phyloP scores from a whole-genome alignment of 2,888 invertebrate genomes.

The Ichneumoninae sp. region DNA sequence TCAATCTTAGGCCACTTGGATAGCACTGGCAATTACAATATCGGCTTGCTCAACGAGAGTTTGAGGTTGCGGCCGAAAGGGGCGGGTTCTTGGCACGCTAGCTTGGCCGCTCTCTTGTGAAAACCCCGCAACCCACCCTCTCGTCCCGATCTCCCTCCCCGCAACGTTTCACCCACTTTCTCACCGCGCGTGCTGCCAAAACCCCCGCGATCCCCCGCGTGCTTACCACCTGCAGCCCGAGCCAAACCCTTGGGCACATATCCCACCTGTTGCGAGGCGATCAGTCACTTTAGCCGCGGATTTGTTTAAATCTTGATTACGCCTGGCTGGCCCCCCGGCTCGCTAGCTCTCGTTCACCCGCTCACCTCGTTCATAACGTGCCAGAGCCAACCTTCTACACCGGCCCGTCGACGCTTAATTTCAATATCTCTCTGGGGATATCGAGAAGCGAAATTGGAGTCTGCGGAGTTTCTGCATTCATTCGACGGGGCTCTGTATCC shows the following conservation, averaged over 20 bases:
- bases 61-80: constrained; percentile 80
- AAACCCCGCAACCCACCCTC: constrained; percentile 7
- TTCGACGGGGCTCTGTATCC: constrained; percentile 6
- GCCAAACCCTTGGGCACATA: constrained; percentile 77
- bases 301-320: constrained; percentile 82
- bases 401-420: constrained; percentile 63
- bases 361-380: constrained; percentile 36
- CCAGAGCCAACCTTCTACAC: constrained; percentile 21
- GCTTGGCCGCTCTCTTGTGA: constrained; percentile 63
- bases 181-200: constrained; percentile 62
- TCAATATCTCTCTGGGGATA: constrained; percentile 63
- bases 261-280: constrained; percentile 82
- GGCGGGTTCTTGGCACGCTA: constrained; percentile 81
- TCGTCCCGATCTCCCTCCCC: constrained; percentile 54
- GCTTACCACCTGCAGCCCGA: constrained; percentile 56
- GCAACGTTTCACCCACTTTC: constrained; percentile 55
- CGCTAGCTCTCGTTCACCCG: constrained; percentile 30
- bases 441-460: constrained; percentile 58
- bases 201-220: constrained; percentile 68
- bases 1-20: constrained; percentile 83
- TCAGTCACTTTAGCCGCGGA: constrained; percentile 80
- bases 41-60: constrained; percentile 82
- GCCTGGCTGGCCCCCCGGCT: constrained; percentile 69
- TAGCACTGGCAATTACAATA: constrained; percentile 83
- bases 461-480: constrained; percentile 28